A percentile compares a stretch with the other conserved stretches of the same genome.
Conservation (phyloP, 1,140 invertebrate genomes). For the Apis dorsata region DNA sequence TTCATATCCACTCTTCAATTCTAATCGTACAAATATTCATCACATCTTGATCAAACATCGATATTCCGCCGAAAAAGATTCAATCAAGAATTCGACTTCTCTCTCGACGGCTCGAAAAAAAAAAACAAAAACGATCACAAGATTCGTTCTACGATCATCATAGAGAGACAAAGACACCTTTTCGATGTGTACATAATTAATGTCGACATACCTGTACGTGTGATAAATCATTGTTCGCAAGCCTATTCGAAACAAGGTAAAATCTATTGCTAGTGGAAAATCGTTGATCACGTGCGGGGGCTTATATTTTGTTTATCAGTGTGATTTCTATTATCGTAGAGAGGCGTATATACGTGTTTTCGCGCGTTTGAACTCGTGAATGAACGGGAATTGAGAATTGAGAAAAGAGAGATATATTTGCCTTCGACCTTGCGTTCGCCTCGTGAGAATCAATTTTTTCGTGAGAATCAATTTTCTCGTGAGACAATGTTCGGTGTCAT, state of each 20-base stretch:
- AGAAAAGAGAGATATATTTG: not conserved
- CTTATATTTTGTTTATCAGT: slow-evolving; percentile 38
- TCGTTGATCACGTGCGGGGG: not conserved
- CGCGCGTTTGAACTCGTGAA: not conserved
- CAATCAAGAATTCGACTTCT: not conserved
- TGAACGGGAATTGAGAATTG: not conserved
- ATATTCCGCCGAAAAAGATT: not conserved
- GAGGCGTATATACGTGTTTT: not conserved
- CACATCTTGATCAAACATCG: not conserved
- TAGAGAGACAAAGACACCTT: not conserved
- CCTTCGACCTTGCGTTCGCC: slow-evolving; percentile 21
- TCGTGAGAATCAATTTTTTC: slow-evolving; percentile 12
- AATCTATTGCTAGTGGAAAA: slow-evolving; percentile 2
- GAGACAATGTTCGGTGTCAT: slow-evolving; percentile 9
- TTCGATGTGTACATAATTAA: slow-evolving; percentile 7
- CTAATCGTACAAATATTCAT: not conserved
- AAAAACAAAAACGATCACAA: not conserved
- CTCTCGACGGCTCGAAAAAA: not conserved
- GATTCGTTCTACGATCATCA: not conserved
- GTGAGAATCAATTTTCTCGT: slow-evolving; percentile 2
- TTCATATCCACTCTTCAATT: too few relatives aligned
- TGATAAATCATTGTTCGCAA: slow-evolving; percentile 25
- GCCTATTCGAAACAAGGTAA: not conserved
- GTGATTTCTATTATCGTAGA: slow-evolving; percentile 23
- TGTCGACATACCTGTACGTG: slow-evolving; percentile 15